A percentile compares a stretch with the other conserved stretches of the same genome.
Evolutionary conservation across 1,140 invertebrate species (phyloP).

Genomic region (Nephotettix cincticeps): DNA sequence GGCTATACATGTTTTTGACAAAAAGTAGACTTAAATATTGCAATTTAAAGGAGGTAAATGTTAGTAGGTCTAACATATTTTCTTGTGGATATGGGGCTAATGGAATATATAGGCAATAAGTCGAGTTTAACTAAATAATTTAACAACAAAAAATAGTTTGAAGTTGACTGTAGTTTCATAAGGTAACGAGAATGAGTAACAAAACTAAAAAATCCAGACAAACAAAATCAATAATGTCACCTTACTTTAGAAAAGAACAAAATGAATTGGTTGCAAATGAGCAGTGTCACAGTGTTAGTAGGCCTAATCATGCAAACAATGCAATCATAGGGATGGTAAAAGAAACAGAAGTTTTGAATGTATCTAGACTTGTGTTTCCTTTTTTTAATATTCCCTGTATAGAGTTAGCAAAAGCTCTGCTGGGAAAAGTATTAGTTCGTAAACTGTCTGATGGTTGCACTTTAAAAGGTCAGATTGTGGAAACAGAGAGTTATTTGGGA

Average conservation of each 20-base stretch:
- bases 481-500: constrained; percentile 78
- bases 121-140: no score
- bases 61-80: no score
- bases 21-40: no score
- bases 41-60: no score
- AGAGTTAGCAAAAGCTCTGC: constrained; percentile 57
- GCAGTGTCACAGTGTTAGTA: neutral
- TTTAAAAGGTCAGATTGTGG: constrained; percentile 64
- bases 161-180: no score
- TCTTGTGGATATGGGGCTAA: no score
- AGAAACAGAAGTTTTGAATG: constrained; percentile 32
- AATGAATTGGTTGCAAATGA: neutral
- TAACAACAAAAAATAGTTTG: no score
- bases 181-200: no score
- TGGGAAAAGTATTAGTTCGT: constrained; percentile 60
- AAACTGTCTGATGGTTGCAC: constrained; percentile 43
- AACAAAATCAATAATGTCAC: neutral
- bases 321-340: neutral
- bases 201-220: neutral
- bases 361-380: no score
- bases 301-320: neutral
- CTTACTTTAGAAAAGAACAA: neutral
- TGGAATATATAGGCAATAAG: no score
- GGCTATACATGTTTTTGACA: no score
- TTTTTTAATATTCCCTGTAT: constrained; percentile 51